Percentiles rank a stretch among this genome's conserved stretches.
These are phyloP conservation scores for Clivina fossor DNA, from an alignment of 2,888 invertebrate genomes.

Conservation along the genomic window DNA sequence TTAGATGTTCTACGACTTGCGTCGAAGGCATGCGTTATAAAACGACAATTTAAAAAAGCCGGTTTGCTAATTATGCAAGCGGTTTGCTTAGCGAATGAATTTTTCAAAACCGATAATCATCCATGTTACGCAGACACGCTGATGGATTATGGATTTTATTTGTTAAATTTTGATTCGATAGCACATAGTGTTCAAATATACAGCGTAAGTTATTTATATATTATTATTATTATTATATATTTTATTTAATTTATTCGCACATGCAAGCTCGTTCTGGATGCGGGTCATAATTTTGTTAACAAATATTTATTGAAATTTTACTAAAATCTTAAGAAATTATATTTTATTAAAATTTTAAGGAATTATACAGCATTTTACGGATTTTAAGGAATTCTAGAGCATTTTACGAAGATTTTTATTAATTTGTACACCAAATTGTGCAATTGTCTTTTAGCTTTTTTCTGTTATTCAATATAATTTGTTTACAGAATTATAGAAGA, in stretches of 20 bases:
- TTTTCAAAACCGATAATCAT: constrained; percentile 65
- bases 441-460: too few species aligned
- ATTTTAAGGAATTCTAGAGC: too few species aligned
- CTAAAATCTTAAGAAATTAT: too few species aligned
- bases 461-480: too few species aligned
- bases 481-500: too few species aligned
- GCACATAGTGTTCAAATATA: constrained; percentile 83
- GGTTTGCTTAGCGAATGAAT: constrained; percentile 66
- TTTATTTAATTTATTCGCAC: background rate
- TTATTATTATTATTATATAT: constrained; percentile 12
- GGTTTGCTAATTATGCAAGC: constrained; percentile 83
- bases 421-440: too few species aligned
- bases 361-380: too few species aligned
- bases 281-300: too few species aligned
- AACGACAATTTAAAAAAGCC: constrained; percentile 80
- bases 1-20: constrained; percentile 85
- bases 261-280: too few species aligned
- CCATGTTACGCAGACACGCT: constrained; percentile 83
- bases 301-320: constrained; percentile 13
- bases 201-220: constrained; percentile 49
- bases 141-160: constrained; percentile 87
- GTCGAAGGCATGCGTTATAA: constrained; percentile 87
- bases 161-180: constrained; percentile 85
- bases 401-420: too few species aligned
- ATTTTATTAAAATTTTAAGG: too few species aligned